Evolutionary conservation across 2,113 vertebrate genomes (phyloP).

Genomic region (Hiodon alosoides): DNA sequence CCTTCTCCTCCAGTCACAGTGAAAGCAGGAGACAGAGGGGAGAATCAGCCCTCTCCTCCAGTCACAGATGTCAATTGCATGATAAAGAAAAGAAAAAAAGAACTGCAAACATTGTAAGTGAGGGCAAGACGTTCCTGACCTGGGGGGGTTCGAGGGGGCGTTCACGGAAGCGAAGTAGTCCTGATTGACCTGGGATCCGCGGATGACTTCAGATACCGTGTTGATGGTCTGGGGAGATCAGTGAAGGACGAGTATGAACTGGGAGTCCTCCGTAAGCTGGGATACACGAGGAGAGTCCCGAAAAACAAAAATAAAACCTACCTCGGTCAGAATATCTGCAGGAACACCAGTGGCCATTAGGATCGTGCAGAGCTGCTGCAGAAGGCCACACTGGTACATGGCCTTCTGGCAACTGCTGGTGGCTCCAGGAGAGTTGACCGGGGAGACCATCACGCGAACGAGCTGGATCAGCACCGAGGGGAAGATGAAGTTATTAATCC

Average conservation of each 20-base stretch:
- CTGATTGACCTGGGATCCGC: slow-evolving; percentile 91
- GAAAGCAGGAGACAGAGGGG: background rate
- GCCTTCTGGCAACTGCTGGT: slow-evolving; percentile 92
- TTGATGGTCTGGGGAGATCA: slow-evolving; percentile 81
- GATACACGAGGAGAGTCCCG: background rate
- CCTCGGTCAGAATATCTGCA: slow-evolving; percentile 95
- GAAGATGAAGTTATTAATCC: background rate
- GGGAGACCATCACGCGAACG: slow-evolving; percentile 89
- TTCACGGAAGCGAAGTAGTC: slow-evolving; percentile 98
- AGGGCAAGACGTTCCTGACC: slow-evolving; percentile 55
- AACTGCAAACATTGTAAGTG: background rate
- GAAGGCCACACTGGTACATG: slow-evolving; percentile 87
- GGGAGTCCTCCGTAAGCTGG: background rate
- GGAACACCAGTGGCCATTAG: slow-evolving; percentile 95
- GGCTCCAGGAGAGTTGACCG: slow-evolving; percentile 88
- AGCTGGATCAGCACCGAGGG: slow-evolving; percentile 71
- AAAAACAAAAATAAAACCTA: slow-evolving; percentile 37
- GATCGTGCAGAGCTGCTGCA: slow-evolving; percentile 94
- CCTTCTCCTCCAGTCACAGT: background rate
- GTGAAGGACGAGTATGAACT: background rate
- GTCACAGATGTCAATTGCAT: too few relatives aligned
- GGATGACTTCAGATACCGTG: slow-evolving; percentile 95
- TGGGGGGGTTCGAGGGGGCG: slow-evolving; percentile 91
- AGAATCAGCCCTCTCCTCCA: too few relatives aligned
- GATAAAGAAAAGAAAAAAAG: background rate